Base-by-base conservation (phyloP, 2,113 vertebrate species). In the Scomber japonicus region DNA sequence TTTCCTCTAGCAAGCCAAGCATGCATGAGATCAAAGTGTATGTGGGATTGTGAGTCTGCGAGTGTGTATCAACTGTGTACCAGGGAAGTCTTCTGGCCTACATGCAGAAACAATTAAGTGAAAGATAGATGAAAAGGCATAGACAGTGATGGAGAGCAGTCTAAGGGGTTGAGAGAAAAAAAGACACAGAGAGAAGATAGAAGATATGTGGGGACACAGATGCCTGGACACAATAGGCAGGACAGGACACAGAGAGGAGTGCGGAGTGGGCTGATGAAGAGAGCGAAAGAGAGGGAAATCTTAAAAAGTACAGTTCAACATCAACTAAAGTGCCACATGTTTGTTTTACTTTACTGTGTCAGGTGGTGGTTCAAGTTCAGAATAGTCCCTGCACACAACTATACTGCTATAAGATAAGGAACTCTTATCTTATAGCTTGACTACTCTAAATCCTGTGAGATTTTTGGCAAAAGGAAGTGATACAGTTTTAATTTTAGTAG, bases 11-110 rank as follows among this genome's bases (percentile, higher is more conserved):
- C 70, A 86, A 88, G 54, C 35, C 84, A 80, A 88, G 82, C 83
- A 75, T 88, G 78, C 78, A 83, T 27, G 40, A 91, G 82, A 91
- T 93, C 87, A 93, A 94, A 92, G 92, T 77, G 56, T 67, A 55
- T 76, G 65, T 73, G 72, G 16, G 61, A 55, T 54, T 61, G 61
- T 13, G 76, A 68, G 73, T 78, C 59, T 61, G 59, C 1, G n/a
- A 75, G 64, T 71, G 77, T 67, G 62, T n/a, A 55, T 82, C 51
- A 67, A 44, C 65, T 51, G 66, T 71, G 59, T 75, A 71, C 80
- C 74, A 70, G 40, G 60, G 50, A 81, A 82, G 80, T 73, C 69
- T 71, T 74, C 55, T 50, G 78, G 66, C 64, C 69, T 14, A 80
- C 21, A 83, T 85, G 60, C 80, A 84, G 77, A 78, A 90, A 81